Evolutionary conservation across 2,888 invertebrate genomes (phyloP), one percentile per base, ranked within the genome.

Genomic region (Lasioglossum morio): DNA sequence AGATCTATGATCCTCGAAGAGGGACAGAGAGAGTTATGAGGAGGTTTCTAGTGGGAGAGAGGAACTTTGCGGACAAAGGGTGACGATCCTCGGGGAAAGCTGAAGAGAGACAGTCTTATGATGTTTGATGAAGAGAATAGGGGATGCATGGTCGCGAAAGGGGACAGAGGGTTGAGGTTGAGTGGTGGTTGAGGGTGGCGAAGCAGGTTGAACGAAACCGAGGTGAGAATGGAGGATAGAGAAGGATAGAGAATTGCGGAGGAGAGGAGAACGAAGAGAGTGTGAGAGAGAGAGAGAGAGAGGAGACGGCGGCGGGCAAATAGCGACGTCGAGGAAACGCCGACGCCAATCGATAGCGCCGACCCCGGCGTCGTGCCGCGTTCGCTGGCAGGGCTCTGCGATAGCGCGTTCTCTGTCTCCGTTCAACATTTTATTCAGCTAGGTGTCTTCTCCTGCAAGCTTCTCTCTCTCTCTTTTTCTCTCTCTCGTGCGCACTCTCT

Each of bases 271-370:
- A 60, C 5, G 63, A 5, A 63, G 30, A 12, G 30, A 27, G 70
- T 48, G 34, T 2, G 34, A 34, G 4, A 60, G 30, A 12, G 30
- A n/a, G 70, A 69, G 57, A 12, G 40, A 37, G 69, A 48, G 23
- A 74, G 72, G 80, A 79, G 77, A n/a, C 69, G 77, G 77, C 86
- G 83, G 82, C 86, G 87, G 83, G 85, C 89, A 92, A 89, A 91
- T 90, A 91, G 92, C 91, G 89, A 89, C 88, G 92, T 88, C 91
- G 91, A 91, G 91, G 92, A 91, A 91, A 92, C 91, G 89, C 90
- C 89, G 91, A 91, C 91, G 90, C 92, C 92, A 94, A 94, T 94
- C 94, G 94, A 94, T 94, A 94, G 92, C 93, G 92, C 89, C 94
- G 92, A 94, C 93, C 86, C 87, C 91, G 84, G 86, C 88, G 86